Evolutionary conservation across 1,140 invertebrate genomes (phyloP).

Genomic region (Colletes gigas): DNA sequence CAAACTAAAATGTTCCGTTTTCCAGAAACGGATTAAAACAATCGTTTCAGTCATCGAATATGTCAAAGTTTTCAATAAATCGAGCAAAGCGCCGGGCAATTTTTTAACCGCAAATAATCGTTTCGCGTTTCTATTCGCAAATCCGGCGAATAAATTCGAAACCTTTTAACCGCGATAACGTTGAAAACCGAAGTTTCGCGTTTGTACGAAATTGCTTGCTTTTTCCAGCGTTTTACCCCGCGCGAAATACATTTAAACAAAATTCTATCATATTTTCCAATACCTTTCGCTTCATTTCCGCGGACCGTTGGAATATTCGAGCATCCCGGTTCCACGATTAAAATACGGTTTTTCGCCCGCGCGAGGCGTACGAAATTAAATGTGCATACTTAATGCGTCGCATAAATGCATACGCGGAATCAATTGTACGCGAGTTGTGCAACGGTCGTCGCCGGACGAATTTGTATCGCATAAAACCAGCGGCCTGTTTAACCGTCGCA

Average conservation of each 20-base stretch:
- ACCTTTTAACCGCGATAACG: too few relatives aligned
- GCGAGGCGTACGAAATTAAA: slow-evolving; percentile 3
- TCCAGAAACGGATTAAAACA: too few relatives aligned
- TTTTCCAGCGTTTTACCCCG: neutral
- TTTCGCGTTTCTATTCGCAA: neutral
- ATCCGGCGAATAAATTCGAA: too few relatives aligned
- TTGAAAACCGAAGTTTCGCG: too few relatives aligned
- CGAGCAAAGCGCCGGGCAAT: neutral
- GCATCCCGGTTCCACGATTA: neutral
- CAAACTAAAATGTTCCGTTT: too few relatives aligned
- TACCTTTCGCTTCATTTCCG: neutral
- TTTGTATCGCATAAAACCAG: neutral
- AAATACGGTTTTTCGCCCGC: neutral
- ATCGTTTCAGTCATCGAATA: too few relatives aligned
- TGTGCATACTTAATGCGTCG: slow-evolving; percentile 9
- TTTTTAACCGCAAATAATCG: neutral
- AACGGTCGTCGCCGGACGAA: neutral
- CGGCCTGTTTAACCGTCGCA: neutral
- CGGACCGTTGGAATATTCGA: neutral
- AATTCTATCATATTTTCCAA: too few relatives aligned
- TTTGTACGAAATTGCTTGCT: neutral
- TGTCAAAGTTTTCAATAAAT: neutral
- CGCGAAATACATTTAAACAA: neutral
- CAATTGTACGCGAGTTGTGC: neutral
- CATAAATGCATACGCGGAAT: slow-evolving; percentile 2